These are phyloP conservation scores for Eilema depressum DNA, from an alignment of 2,888 invertebrate genomes.

Conservation along the genomic window DNA sequence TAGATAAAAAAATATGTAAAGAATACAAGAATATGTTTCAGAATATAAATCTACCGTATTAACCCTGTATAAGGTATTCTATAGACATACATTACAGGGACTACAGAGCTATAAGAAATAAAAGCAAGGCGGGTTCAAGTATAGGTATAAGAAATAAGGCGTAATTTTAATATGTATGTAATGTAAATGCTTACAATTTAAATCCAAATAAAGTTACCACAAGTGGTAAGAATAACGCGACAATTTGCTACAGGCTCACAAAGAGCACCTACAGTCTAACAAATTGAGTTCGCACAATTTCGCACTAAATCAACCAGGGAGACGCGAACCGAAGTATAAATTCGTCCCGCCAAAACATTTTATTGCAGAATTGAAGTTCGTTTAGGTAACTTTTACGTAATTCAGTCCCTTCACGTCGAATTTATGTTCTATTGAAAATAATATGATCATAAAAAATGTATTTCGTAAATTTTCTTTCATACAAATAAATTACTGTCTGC, in stretches of 20 bases:
- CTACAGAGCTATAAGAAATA: no score
- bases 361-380: slow-evolving; percentile 18
- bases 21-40: not conserved
- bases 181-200: not conserved
- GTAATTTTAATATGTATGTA: no score
- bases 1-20: not conserved
- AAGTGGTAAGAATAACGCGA: not conserved
- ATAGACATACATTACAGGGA: no score
- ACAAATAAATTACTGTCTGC: not conserved
- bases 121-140: no score
- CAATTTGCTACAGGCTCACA: slow-evolving; percentile 9
- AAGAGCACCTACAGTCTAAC: slow-evolving; percentile 23
- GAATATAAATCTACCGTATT: no score
- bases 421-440: slow-evolving; percentile 6
- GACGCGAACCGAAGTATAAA: slow-evolving; percentile 26
- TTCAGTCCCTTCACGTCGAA: slow-evolving; percentile 7
- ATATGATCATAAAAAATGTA: not conserved
- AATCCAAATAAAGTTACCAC: not conserved
- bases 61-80: no score
- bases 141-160: no score
- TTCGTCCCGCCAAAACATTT: slow-evolving; percentile 29
- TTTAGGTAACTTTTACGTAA: slow-evolving; percentile 15
- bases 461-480: not conserved
- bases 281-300: slow-evolving; percentile 45
- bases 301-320: slow-evolving; percentile 31